Evolutionary conservation across 2,113 vertebrate genomes (phyloP).

Genomic region (Ancistrus triradiatus): DNA sequence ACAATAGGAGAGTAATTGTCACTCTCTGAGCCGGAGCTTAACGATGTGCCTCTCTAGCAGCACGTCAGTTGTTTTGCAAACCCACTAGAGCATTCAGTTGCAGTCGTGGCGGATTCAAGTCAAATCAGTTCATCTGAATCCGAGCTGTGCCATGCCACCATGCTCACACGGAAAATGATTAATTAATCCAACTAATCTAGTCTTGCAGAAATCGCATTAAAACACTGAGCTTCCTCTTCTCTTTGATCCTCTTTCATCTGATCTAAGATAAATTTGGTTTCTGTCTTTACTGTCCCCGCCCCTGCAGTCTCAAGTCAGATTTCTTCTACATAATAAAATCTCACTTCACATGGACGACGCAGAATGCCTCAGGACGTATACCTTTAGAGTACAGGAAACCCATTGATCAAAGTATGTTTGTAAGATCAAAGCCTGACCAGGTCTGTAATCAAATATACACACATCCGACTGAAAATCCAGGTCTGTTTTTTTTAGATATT

Average conservation of each 20-base stretch:
- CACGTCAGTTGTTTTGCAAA: not conserved
- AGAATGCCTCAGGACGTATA: constrained; percentile 25
- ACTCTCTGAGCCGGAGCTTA: too few species aligned
- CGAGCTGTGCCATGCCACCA: constrained; percentile 10
- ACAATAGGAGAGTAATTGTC: too few species aligned
- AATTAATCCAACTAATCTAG: constrained; percentile 33
- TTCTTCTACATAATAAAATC: constrained; percentile 34
- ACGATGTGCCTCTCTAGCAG: not conserved
- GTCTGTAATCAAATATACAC: constrained; percentile 4
- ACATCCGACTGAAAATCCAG: constrained; percentile 1
- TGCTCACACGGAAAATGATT: constrained; percentile 23
- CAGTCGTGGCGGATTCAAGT: not conserved
- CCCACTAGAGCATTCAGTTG: not conserved
- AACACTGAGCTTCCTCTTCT: constrained; percentile 20
- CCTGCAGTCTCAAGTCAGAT: constrained; percentile 16
- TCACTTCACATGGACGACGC: constrained; percentile 5
- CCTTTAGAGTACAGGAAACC: too few species aligned
- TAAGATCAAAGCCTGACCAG: constrained; percentile 36
- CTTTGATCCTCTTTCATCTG: constrained; percentile 45
- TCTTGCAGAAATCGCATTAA: constrained; percentile 38
- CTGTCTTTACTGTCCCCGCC: constrained; percentile 14
- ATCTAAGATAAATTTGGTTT: constrained; percentile 23
- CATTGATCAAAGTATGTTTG: constrained; percentile 26
- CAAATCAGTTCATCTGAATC: constrained; percentile 10
- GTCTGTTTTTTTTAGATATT: too few species aligned